Conservation (phyloP, 2,797 vertebrate genomes). For the Etheostoma nigrum region DNA sequence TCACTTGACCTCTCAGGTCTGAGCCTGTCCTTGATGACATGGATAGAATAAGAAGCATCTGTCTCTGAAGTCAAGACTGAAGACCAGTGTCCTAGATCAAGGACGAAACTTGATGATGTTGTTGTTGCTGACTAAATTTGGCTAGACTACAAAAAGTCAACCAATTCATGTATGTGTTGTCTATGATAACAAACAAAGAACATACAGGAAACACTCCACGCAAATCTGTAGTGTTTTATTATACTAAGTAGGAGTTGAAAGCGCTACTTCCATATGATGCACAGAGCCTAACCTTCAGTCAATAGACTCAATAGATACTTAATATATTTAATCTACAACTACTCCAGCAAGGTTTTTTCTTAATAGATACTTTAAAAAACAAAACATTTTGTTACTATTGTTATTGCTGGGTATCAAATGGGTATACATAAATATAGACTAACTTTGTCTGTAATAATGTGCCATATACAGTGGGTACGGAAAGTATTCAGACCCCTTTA, state of each 20-base stretch:
- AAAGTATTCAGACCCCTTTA: no score
- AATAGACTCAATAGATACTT: constrained; percentile 5
- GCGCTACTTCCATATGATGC: constrained; percentile 2
- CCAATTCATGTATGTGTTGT: no score
- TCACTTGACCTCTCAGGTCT: constrained; percentile 29
- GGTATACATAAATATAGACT: not conserved
- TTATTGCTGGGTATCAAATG: not conserved
- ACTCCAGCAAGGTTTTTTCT: not conserved
- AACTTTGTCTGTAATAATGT: not conserved
- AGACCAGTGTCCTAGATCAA: no score
- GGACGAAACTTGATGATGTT: no score
- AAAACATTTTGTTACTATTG: not conserved
- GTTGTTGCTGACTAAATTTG: no score
- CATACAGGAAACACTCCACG: no score
- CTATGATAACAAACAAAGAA: no score
- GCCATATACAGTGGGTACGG: no score
- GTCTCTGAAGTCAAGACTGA: not conserved
- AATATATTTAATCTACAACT: constrained; percentile 5
- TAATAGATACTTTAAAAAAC: not conserved
- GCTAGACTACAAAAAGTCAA: no score
- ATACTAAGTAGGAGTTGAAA: no score
- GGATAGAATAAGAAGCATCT: not conserved
- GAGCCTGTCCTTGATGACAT: constrained; percentile 2
- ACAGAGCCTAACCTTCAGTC: constrained; percentile 1
- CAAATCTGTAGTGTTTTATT: no score